Evolutionary conservation across 1,140 invertebrate genomes (phyloP).

Genomic region (Procambarus virginalis): DNA sequence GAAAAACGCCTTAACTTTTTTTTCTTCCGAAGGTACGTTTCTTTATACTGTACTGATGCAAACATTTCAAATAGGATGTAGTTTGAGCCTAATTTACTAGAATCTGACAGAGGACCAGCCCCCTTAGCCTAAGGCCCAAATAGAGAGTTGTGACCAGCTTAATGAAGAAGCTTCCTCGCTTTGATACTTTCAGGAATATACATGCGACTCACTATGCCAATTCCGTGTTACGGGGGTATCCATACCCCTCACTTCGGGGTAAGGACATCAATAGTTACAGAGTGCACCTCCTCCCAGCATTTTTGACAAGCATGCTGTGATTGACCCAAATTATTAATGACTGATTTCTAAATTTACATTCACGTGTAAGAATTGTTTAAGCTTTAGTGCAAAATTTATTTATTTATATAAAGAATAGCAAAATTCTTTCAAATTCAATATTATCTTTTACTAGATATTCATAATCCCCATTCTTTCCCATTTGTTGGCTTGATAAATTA

Average conservation of each 20-base stretch:
- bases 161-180: slow-evolving; percentile 61
- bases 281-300: slow-evolving; percentile 56
- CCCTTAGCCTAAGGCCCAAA: slow-evolving; percentile 46
- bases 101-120: not conserved
- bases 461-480: not conserved
- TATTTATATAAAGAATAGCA: not conserved
- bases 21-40: not conserved
- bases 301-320: slow-evolving; percentile 66
- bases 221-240: slow-evolving; percentile 68
- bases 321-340: slow-evolving; percentile 39
- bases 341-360: slow-evolving; percentile 27
- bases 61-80: slow-evolving; percentile 14
- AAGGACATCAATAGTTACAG: slow-evolving; percentile 44
- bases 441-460: not conserved
- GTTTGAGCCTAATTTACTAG: slow-evolving; percentile 20
- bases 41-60: not conserved
- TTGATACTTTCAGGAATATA: slow-evolving; percentile 69
- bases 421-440: not conserved
- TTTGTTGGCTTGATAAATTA: not conserved
- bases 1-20: not conserved
- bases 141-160: slow-evolving; percentile 39
- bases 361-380: slow-evolving; percentile 3
- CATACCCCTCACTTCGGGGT: slow-evolving; percentile 64
- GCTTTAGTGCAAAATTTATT: slow-evolving; percentile 15
- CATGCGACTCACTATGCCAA: slow-evolving; percentile 68